Conservation (phyloP, 1,140 invertebrate genomes). For the Procambarus clarkii region DNA sequence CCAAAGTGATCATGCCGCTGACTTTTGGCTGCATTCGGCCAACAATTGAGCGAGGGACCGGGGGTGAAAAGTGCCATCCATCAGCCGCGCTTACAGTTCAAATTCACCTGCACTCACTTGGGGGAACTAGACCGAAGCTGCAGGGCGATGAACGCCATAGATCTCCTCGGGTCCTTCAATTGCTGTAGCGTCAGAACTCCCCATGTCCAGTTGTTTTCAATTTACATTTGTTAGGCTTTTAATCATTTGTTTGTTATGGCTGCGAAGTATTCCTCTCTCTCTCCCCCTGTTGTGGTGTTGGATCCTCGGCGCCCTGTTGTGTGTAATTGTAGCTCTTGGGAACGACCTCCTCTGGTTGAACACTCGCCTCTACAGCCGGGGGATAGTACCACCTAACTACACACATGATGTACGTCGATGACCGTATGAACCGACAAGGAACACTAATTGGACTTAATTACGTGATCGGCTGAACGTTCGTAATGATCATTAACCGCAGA, state of each 20-base stretch:
- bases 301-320: background rate
- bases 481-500: too few species aligned
- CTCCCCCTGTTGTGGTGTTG: background rate
- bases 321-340: background rate
- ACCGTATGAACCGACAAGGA: too few species aligned
- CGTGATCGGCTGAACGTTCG: too few species aligned
- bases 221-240: slow-evolving; percentile 40
- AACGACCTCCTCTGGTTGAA: background rate
- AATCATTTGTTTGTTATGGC: slow-evolving; percentile 26
- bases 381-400: too few species aligned
- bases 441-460: too few species aligned
- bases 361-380: too few species aligned
- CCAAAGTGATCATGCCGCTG: slow-evolving; percentile 57
- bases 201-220: slow-evolving; percentile 41
- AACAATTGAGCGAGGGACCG: slow-evolving; percentile 26
- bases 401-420: too few species aligned
- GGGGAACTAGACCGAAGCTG: background rate
- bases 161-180: background rate
- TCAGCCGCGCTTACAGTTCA: background rate
- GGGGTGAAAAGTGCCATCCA: background rate
- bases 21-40: slow-evolving; percentile 59
- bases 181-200: slow-evolving; percentile 46
- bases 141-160: background rate
- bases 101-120: background rate
- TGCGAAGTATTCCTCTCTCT: background rate